These are phyloP conservation scores for Notamacropus eugenii DNA, from an alignment of 2,797 vertebrate species.

Conservation along the genomic window DNA sequence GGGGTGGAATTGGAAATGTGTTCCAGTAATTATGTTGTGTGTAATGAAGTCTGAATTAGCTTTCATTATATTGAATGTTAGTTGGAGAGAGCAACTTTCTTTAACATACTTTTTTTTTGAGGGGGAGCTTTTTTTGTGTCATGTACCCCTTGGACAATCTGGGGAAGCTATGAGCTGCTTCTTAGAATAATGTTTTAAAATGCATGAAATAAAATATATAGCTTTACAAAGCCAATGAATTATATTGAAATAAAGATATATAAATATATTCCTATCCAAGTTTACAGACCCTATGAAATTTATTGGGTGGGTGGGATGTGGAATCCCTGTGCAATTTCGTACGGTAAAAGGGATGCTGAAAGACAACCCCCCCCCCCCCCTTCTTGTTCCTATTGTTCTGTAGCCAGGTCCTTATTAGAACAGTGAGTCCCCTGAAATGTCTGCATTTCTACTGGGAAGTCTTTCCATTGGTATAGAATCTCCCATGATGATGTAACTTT, in stretches of 20 bases:
- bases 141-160: background rate
- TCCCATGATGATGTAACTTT: background rate
- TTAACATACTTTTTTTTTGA: background rate
- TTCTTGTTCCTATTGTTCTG: background rate
- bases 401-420: background rate
- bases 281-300: background rate
- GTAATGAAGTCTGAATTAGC: slow-evolving; percentile 50
- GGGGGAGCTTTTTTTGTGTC: background rate
- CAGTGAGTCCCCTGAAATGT: background rate
- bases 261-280: background rate
- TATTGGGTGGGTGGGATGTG: background rate
- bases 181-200: background rate
- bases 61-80: slow-evolving; percentile 3
- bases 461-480: background rate
- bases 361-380: background rate
- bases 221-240: background rate
- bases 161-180: background rate
- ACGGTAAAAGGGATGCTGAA: background rate
- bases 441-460: background rate
- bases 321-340: background rate
- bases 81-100: slow-evolving; percentile 34
- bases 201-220: background rate
- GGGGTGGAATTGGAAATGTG: slow-evolving; percentile 67
- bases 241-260: background rate
- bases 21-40: slow-evolving; percentile 43